phyloP scores from a whole-genome alignment of 35 echinoderm and acorn worm genomes.

The Diadema setosum region DNA sequence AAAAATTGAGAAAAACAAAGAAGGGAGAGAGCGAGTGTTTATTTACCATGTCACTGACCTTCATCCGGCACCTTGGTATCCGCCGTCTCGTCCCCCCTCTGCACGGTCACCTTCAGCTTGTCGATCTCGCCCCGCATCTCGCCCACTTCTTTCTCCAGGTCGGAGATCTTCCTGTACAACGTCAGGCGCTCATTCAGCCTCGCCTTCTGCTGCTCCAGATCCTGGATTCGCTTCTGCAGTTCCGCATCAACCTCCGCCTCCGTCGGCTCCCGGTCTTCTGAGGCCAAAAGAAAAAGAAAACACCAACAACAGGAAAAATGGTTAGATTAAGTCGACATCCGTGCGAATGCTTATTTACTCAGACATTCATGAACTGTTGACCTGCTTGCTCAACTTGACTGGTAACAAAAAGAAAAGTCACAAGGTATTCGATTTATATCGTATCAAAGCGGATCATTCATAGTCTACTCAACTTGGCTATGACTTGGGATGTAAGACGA shows the following conservation, averaged over 20 bases:
- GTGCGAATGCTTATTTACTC: too few species aligned
- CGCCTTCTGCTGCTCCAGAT: conserved; percentile 21
- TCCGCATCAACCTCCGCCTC: conserved; percentile 23
- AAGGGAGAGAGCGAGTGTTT: background rate
- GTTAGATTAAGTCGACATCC: too few species aligned
- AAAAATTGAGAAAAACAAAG: too few species aligned
- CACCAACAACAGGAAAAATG: too few species aligned
- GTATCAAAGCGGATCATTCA: too few species aligned
- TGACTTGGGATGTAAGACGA: too few species aligned
- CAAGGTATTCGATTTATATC: too few species aligned
- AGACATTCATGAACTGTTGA: too few species aligned
- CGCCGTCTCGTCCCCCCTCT: background rate
- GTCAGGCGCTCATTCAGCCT: background rate
- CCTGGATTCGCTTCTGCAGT: conserved; percentile 23
- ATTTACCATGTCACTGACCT: conserved; percentile 31
- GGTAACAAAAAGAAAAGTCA: too few species aligned
- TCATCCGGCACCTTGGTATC: conserved; percentile 2
- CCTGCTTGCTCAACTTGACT: too few species aligned
- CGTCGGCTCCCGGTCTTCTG: background rate
- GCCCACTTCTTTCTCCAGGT: conserved; percentile 4
- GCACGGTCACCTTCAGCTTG: background rate
- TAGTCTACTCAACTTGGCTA: too few species aligned
- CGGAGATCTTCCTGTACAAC: conserved; percentile 8
- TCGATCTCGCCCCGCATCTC: conserved; percentile 26
- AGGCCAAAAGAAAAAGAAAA: background rate